Evolutionary conservation across 2,888 invertebrate genomes (phyloP).

Genomic region (Acanthosepion lycidas): DNA sequence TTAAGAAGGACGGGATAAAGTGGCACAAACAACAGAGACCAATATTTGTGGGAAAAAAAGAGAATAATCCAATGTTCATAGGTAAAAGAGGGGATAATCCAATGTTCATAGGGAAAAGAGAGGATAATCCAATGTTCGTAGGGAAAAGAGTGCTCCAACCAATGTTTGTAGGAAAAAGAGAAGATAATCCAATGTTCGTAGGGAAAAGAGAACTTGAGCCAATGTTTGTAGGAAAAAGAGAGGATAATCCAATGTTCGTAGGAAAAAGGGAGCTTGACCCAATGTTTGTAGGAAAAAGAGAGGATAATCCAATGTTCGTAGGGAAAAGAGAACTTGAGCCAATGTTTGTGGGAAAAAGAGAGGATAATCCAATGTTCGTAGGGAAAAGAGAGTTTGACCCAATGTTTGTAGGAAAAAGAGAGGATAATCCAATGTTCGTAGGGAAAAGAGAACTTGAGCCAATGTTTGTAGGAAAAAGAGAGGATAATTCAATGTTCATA

Average conservation of each 20-base stretch:
- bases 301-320: neutral
- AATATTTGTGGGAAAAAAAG: neutral
- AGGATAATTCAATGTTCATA: neutral
- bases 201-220: neutral
- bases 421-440: neutral
- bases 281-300: neutral
- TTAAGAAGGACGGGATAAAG: neutral
- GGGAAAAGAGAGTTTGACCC: neutral
- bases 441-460: too few relatives aligned
- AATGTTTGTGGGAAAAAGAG: neutral
- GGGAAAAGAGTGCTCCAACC: too few relatives aligned
- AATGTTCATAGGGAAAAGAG: neutral
- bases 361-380: neutral
- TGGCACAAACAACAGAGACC: neutral
- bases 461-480: neutral
- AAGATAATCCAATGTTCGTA: neutral
- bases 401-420: neutral
- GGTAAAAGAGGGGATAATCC: neutral
- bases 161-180: neutral
- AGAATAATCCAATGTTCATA: neutral
- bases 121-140: too few relatives aligned
- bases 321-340: neutral
- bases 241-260: neutral
- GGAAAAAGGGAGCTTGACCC: neutral
- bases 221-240: neutral